Evolutionary conservation across 2,113 vertebrate species (phyloP), one percentile per base, ranked within the genome.

Genomic region (Pterocles gutturalis): DNA sequence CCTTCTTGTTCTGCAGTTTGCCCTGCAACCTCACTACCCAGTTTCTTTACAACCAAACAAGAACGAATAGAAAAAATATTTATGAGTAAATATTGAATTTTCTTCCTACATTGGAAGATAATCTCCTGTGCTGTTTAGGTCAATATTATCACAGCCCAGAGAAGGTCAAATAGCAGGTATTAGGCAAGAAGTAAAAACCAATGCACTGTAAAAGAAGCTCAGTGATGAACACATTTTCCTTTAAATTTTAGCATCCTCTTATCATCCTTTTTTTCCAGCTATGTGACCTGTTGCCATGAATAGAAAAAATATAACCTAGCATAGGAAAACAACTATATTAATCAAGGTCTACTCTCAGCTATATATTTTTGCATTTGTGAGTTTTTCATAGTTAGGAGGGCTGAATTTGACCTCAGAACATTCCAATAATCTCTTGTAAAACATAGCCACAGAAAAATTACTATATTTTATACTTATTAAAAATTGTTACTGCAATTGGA

Each of bases 71-170:
- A 61, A 54, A 54, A 90, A 91, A 60, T 69, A 85, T 72, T 90
- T 87, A 81, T 34, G 54, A 79, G 84, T 72, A 90, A 96, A 91
- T 71, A 76, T 7, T 69, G 58, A 83, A 73, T 90, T 91, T 61
- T 82, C 65, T 85, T 91, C 36, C 75, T 80, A 33, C 48, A n/a
- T 2, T 29, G 53, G 57, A 84, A 94, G 57, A 91, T 36, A 84
- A 91, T 72, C 61, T 84, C 60, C 48, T 33, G 6, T 57, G 41
- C 29, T 73, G 49, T 91, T 81, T 89, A 82, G 34, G 69, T 76
- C 93, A 90, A n/a, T 85, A 86, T 91, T 90, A 46, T 43, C 54
- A 43, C 8, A 90, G 77, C 22, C 34, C 62, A 85, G 19, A 54
- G 43, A 70, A 93, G 75, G 64, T 81, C 62, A 84, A 66, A 73